Conservation (phyloP, 2,888 invertebrate genomes). For the Nephrotoma appendiculata region DNA sequence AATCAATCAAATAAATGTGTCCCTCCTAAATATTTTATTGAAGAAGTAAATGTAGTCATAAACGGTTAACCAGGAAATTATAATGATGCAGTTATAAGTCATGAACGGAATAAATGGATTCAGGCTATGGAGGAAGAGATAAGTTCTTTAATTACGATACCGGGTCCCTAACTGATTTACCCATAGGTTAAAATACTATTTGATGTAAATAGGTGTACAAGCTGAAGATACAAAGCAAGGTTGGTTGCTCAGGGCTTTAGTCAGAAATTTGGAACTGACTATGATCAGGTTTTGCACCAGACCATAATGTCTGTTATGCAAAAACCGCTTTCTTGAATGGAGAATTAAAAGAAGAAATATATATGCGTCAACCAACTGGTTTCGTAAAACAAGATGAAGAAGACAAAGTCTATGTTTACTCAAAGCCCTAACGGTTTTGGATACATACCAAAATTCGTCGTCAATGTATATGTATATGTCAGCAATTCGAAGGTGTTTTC, state of each 20-base stretch:
- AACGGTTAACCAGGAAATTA: background rate
- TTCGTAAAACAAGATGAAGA: background rate
- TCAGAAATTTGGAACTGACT: slow-evolving; percentile 13
- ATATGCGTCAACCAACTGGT: slow-evolving; percentile 8
- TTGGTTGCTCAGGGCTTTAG: slow-evolving; percentile 14
- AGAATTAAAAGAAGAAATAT: slow-evolving; percentile 7
- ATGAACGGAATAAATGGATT: slow-evolving; percentile 8
- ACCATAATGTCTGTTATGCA: too few relatives aligned
- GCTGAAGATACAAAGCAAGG: slow-evolving; percentile 9
- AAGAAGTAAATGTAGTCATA: background rate
- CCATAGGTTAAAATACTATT: slow-evolving; percentile 13
- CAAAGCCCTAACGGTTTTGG: slow-evolving; percentile 12
- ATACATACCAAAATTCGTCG: background rate
- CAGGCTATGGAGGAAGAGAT: slow-evolving; percentile 17
- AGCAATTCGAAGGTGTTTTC: background rate
- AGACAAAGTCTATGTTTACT: background rate
- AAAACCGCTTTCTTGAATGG: slow-evolving; percentile 19
- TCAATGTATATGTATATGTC: too few relatives aligned
- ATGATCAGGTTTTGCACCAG: slow-evolving; percentile 15
- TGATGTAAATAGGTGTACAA: slow-evolving; percentile 16
- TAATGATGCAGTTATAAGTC: background rate
- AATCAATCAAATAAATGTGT: background rate
- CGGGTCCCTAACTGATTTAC: slow-evolving; percentile 14
- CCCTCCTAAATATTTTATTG: background rate
- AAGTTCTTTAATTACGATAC: slow-evolving; percentile 12